Conservation (phyloP, 2,797 vertebrate species). For the Tangara arthus region DNA sequence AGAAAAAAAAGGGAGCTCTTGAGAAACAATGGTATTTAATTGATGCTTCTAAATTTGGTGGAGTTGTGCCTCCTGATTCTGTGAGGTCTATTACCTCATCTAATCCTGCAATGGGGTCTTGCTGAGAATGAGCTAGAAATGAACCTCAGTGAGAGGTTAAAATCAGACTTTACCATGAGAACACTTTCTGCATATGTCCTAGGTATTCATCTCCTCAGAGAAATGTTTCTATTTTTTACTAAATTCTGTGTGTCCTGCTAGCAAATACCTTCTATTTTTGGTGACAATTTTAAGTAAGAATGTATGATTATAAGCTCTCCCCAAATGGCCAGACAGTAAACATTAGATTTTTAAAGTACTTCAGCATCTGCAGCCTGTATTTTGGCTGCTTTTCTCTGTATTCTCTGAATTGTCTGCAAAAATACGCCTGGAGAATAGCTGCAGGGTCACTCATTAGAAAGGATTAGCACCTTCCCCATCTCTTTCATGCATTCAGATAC, state of each 20-base stretch:
- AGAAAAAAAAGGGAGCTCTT: not conserved
- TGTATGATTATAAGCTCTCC: not conserved
- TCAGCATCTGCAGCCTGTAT: not conserved
- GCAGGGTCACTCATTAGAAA: not conserved
- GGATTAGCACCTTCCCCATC: not conserved
- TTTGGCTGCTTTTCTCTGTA: not conserved
- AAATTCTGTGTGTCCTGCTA: not conserved
- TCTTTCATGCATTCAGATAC: not conserved
- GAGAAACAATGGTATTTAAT: conserved; percentile 4
- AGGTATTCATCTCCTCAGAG: not conserved
- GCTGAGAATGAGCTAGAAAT: not conserved
- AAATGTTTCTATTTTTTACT: not conserved
- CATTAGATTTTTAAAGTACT: not conserved
- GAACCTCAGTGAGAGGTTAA: not conserved
- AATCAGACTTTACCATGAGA: not conserved
- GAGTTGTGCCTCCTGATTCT: not conserved
- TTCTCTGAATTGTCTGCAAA: not conserved
- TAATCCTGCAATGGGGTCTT: not conserved
- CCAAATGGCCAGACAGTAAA: not conserved
- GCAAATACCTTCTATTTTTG: not conserved
- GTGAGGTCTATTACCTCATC: not conserved
- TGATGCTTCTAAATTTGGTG: not conserved
- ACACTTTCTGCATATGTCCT: not conserved
- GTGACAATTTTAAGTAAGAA: not conserved
- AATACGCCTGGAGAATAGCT: not conserved